Percentiles rank a stretch among this genome's conserved stretches.
These are phyloP conservation scores for Microplitis deprimator DNA, from an alignment of 2,888 invertebrate species.

Conservation along the genomic window DNA sequence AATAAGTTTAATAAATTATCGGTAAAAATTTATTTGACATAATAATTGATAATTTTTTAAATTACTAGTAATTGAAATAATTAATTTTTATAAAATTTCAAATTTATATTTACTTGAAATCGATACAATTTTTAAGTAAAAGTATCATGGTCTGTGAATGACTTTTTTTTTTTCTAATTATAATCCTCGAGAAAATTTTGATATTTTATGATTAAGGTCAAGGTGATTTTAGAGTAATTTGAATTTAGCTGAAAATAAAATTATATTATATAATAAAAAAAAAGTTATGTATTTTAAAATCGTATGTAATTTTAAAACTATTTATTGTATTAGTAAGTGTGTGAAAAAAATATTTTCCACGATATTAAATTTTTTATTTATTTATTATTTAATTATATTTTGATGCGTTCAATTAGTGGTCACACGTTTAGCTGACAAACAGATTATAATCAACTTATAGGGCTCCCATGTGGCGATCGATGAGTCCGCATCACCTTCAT, in stretches of 20 bases:
- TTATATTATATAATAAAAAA: no score
- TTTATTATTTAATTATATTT: constrained; percentile 8
- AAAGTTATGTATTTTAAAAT: no score
- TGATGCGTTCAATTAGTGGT: constrained; percentile 40
- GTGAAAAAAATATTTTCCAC: background rate
- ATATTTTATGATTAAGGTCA: background rate
- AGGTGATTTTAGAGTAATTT: background rate
- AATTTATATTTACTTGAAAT: background rate
- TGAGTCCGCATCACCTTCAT: constrained; percentile 35
- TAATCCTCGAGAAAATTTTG: background rate
- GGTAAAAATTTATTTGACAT: no score
- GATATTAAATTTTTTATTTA: background rate
- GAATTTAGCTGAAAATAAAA: background rate
- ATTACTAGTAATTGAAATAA: no score
- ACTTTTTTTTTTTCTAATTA: background rate
- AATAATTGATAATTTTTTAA: no score
- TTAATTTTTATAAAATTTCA: no score
- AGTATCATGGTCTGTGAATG: background rate
- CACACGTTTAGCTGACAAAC: constrained; percentile 33
- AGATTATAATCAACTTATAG: constrained; percentile 42
- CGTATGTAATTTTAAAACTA: no score
- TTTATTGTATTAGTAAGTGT: no score
- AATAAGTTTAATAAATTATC: no score
- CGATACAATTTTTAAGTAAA: background rate
- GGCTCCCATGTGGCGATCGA: constrained; percentile 35